phyloP scores from a whole-genome alignment of 2,113 vertebrate genomes.

The Rhagologus leucostigma region DNA sequence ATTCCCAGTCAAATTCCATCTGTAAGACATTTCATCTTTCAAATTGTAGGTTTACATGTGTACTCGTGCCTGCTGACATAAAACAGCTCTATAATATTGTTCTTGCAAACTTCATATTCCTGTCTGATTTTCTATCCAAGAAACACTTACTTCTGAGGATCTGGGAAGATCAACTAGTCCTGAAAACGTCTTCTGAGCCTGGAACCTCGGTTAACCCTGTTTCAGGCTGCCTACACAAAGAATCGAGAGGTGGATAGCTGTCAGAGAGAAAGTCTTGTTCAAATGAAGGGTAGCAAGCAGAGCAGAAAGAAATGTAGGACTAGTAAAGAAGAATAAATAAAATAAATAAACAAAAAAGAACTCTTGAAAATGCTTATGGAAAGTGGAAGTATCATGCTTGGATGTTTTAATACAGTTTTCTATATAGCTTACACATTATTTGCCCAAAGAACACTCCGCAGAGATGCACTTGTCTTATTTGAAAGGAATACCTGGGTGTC shows the following conservation, averaged over 20 bases:
- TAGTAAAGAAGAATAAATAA: neutral
- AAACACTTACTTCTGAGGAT: neutral
- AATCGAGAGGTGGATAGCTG: neutral
- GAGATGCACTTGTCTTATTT: constrained; percentile 14
- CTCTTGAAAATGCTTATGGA: neutral
- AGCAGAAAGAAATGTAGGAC: neutral
- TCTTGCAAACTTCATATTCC: neutral
- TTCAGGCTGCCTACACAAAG: neutral
- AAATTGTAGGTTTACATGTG: neutral
- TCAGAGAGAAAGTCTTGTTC: neutral
- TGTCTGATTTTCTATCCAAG: neutral
- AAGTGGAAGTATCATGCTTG: neutral
- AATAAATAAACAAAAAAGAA: neutral
- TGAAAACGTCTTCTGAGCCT: neutral
- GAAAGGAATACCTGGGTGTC: neutral
- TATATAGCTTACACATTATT: neutral
- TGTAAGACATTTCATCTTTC: neutral
- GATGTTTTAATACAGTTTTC: neutral
- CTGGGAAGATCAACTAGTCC: neutral
- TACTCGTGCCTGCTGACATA: neutral
- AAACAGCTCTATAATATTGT: neutral
- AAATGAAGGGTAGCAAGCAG: neutral
- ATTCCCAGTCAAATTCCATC: neutral
- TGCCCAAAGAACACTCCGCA: neutral
- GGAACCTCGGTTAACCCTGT: neutral